Conservation (phyloP, 1,140 invertebrate species). For the Aleiodes sp. region DNA sequence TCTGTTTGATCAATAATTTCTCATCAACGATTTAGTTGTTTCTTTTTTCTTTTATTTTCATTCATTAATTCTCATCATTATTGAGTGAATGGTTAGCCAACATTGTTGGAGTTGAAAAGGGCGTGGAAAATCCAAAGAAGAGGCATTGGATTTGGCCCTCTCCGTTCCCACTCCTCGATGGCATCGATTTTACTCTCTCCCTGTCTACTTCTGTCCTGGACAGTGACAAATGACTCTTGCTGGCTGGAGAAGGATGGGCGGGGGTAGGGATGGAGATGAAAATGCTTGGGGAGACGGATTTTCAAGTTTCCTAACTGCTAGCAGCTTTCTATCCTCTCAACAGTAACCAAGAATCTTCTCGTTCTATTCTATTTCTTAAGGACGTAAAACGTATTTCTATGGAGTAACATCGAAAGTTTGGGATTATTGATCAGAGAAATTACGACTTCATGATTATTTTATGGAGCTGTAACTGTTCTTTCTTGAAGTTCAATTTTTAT, state of each 20-base stretch:
- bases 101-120: constrained; percentile 9
- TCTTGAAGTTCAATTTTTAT: too few species aligned
- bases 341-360: neutral
- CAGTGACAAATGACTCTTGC: constrained; percentile 58
- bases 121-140: constrained; percentile 9
- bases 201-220: constrained; percentile 57
- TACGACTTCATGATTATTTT: too few species aligned
- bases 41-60: neutral
- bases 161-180: too few species aligned
- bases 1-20: too few species aligned
- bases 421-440: too few species aligned
- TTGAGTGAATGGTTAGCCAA: constrained; percentile 11
- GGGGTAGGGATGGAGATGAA: constrained; percentile 42
- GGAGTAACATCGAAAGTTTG: too few species aligned
- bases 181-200: constrained; percentile 56
- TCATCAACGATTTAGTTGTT: neutral
- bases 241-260: neutral
- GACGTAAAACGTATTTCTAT: too few species aligned
- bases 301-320: neutral
- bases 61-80: constrained; percentile 14
- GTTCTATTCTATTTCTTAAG: too few species aligned
- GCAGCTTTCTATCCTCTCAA: constrained; percentile 5
- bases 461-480: too few species aligned
- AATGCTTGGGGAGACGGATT: constrained; percentile 14
- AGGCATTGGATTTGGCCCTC: too few species aligned